phyloP scores from a whole-genome alignment of 2,888 invertebrate species.

The Spodoptera picta region DNA sequence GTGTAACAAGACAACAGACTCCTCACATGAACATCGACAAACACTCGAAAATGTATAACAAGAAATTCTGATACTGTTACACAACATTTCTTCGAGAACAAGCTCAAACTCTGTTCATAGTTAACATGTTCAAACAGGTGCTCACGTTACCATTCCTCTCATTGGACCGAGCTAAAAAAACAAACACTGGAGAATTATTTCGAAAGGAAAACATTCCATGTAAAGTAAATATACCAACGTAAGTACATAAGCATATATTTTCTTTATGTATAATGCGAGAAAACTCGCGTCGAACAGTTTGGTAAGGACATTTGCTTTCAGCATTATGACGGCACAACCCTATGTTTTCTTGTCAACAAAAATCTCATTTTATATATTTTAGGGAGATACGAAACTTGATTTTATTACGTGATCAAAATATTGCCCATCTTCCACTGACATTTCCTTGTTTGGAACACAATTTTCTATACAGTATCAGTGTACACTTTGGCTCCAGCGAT shows the following conservation, averaged over 20 bases:
- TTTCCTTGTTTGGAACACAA: conserved; percentile 13
- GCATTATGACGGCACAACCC: conserved; percentile 34
- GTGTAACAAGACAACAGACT: conserved; percentile 23
- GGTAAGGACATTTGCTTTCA: conserved; percentile 35
- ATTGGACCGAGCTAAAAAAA: conserved; percentile 46
- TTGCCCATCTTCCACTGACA: conserved; percentile 12
- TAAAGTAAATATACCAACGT: conserved; percentile 13
- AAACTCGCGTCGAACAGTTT: conserved; percentile 35
- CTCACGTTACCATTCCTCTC: conserved; percentile 41
- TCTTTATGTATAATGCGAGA: conserved; percentile 24
- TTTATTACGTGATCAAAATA: conserved; percentile 33
- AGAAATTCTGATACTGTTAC: conserved; percentile 38
- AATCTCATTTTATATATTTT: conserved; percentile 45
- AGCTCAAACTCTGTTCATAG: conserved; percentile 47
- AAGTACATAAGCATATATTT: conserved; percentile 24
- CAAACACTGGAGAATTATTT: conserved; percentile 48
- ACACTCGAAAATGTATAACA: conserved; percentile 25
- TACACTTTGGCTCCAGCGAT: too few relatives aligned
- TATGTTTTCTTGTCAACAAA: conserved; percentile 36
- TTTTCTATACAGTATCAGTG: conserved; percentile 2
- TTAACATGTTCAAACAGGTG: conserved; percentile 58
- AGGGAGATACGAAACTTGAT: conserved; percentile 30
- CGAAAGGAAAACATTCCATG: conserved; percentile 33
- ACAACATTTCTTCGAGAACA: conserved; percentile 46
- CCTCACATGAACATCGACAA: conserved; percentile 11